Evolutionary conservation across 2,797 vertebrate species (phyloP).

Genomic region (Hafferia zeledoni): DNA sequence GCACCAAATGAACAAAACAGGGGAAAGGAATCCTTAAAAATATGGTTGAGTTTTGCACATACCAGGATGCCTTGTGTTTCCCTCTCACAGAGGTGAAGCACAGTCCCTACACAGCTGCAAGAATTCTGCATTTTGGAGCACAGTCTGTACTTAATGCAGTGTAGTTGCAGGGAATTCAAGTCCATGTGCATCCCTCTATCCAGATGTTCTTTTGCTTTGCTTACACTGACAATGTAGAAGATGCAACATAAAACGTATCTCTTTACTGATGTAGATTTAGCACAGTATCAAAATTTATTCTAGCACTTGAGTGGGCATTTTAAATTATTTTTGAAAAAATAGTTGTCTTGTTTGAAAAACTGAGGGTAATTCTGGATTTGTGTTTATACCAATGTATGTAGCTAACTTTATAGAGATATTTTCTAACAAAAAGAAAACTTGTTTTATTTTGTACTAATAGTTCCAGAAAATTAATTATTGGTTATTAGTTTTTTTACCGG

Average conservation of each 20-base stretch:
- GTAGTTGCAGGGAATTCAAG: not conserved
- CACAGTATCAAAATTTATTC: not conserved
- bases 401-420: not conserved
- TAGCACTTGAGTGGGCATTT: not conserved
- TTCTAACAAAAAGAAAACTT: not conserved
- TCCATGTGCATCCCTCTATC: not conserved
- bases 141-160: not conserved
- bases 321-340: not conserved
- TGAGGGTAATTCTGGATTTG: not conserved
- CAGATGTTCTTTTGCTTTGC: not conserved
- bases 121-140: not conserved
- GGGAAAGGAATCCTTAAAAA: not conserved
- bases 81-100: not conserved
- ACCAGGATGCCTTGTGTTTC: not conserved
- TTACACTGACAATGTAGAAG: not conserved
- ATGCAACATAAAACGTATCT: not conserved
- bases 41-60: not conserved
- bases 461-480: not conserved
- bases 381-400: not conserved
- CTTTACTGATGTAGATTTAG: not conserved
- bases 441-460: not conserved
- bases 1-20: accelerated
- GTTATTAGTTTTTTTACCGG: not conserved
- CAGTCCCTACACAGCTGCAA: not conserved
- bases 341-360: not conserved